Conservation (phyloP, 2,797 vertebrate species). For the Setipinna tenuifilis region DNA sequence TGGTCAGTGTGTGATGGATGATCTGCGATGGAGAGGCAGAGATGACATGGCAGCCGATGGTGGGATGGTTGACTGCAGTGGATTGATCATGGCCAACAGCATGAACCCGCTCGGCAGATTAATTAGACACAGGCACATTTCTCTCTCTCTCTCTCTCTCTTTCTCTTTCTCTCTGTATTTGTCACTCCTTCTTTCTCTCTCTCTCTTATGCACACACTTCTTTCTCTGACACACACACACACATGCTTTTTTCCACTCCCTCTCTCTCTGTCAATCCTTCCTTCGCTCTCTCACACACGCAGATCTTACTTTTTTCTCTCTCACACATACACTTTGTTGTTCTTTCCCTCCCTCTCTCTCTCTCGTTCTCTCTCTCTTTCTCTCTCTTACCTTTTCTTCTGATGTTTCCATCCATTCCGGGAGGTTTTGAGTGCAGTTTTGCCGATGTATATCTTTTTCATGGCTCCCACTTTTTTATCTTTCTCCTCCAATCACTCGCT, state of each 20-base stretch:
- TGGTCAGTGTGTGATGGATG: neutral
- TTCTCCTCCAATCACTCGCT: conserved; percentile 72
- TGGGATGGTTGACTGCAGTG: neutral
- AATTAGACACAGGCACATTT: neutral
- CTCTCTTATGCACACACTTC: neutral
- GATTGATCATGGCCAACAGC: conserved; percentile 35
- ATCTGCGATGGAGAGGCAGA: neutral
- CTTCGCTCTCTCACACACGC: no score
- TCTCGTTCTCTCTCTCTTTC: conserved; percentile 46
- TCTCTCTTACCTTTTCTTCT: conserved; percentile 79
- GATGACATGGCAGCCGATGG: neutral
- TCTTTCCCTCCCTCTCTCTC: conserved; percentile 37
- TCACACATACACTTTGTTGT: neutral
- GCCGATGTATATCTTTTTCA: conserved; percentile 85
- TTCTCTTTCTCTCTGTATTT: conserved; percentile 49
- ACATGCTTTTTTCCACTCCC: no score
- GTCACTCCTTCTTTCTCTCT: conserved; percentile 54
- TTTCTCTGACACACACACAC: no score
- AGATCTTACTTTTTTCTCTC: no score
- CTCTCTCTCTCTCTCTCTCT: conserved; percentile 42
- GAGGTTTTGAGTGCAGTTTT: conserved; percentile 81
- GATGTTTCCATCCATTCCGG: conserved; percentile 80
- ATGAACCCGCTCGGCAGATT: conserved; percentile 26
- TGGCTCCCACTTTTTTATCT: conserved; percentile 56
- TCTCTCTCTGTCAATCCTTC: no score